Percentiles rank a stretch among this genome's conserved stretches.
These are phyloP conservation scores for Sacculina carcini DNA, from an alignment of 2,888 invertebrate species.

Conservation along the genomic window DNA sequence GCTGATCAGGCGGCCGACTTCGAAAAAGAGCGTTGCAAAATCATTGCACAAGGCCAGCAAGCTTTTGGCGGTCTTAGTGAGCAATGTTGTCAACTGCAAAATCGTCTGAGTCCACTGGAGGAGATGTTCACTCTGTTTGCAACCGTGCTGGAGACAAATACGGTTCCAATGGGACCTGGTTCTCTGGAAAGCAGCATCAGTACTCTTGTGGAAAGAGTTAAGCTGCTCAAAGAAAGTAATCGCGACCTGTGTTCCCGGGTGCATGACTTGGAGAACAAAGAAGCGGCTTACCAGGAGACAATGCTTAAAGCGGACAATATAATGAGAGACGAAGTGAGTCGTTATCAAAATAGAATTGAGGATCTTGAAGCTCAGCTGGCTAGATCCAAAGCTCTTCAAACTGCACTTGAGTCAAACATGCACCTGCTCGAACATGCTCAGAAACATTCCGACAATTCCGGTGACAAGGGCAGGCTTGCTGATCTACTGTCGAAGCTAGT, in stretches of 20 bases:
- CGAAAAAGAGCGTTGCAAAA: neutral
- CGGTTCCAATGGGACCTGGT: too few relatives aligned
- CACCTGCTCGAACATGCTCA: too few relatives aligned
- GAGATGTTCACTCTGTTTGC: too few relatives aligned
- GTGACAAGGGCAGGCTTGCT: neutral
- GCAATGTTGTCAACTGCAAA: too few relatives aligned
- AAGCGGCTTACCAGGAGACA: conserved; percentile 14
- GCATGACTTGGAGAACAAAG: conserved; percentile 11
- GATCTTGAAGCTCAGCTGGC: conserved; percentile 7
- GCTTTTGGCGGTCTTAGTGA: too few relatives aligned
- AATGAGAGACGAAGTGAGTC: conserved; percentile 14
- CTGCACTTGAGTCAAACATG: too few relatives aligned
- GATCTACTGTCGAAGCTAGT: conserved; percentile 1
- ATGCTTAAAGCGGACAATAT: conserved; percentile 15
- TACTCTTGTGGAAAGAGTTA: neutral
- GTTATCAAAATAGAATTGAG: conserved; percentile 12
- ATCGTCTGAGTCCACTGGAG: too few relatives aligned
- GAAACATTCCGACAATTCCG: too few relatives aligned
- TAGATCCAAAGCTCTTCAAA: too few relatives aligned
- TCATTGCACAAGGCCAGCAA: too few relatives aligned
- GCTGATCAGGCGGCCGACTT: neutral
- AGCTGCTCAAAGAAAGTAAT: neutral
- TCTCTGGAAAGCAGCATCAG: too few relatives aligned
- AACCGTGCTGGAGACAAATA: too few relatives aligned
- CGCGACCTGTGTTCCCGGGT: neutral